Evolutionary conservation across 2,113 vertebrate genomes (phyloP).

Genomic region (Mastomys natalensis): DNA sequence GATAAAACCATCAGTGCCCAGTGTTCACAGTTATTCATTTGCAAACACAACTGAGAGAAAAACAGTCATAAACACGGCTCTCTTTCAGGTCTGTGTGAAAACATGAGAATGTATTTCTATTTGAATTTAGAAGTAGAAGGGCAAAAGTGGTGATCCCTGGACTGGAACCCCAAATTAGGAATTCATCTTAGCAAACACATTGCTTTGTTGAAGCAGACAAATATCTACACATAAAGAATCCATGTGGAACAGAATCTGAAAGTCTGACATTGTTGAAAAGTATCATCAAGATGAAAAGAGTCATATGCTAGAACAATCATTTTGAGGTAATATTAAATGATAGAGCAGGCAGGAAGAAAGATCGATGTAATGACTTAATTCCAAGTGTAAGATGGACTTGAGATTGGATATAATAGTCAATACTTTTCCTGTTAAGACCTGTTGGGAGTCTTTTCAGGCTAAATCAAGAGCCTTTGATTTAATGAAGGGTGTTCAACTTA

Average conservation of each 20-base stretch:
- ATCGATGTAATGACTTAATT: background rate
- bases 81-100: constrained; percentile 25
- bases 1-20: constrained; percentile 38
- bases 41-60: constrained; percentile 36
- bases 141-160: background rate
- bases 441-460: background rate
- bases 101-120: constrained; percentile 22
- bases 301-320: background rate
- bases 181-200: constrained; percentile 43
- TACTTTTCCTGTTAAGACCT: background rate
- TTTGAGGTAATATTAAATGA: constrained; percentile 10
- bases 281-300: constrained; percentile 24
- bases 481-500: background rate
- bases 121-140: background rate
- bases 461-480: background rate
- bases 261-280: background rate
- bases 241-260: background rate
- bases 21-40: constrained; percentile 33
- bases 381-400: background rate
- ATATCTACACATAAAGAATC: background rate
- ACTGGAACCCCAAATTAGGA: constrained; percentile 5
- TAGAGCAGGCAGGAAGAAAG: background rate
- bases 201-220: background rate
- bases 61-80: constrained; percentile 14
- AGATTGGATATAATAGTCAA: background rate